Conservation (phyloP, 2,797 vertebrate species). For the Aplochiton taeniatus region DNA sequence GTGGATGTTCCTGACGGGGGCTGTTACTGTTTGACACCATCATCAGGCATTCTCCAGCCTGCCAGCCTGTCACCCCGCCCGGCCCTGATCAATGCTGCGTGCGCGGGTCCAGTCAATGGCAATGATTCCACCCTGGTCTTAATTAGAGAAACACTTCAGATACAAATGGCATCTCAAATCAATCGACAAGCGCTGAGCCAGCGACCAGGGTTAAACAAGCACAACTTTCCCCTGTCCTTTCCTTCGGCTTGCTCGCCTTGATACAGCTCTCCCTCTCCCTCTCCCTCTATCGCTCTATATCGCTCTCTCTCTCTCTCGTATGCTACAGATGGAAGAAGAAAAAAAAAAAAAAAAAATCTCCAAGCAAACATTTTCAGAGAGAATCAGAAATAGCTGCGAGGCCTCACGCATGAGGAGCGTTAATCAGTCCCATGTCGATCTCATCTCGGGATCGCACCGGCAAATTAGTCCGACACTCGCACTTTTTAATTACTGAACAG, state of each 20-base stretch:
- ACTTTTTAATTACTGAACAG: conserved; percentile 63
- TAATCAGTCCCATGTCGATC: conserved; percentile 61
- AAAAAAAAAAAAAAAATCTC: conserved; percentile 48
- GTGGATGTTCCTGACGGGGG: conserved; percentile 9
- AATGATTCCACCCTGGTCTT: conserved; percentile 93
- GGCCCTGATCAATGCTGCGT: conserved; percentile 86
- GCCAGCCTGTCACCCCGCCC: conserved; percentile 72
- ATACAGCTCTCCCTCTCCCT: not conserved
- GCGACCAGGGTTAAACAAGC: conserved; percentile 45
- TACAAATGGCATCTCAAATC: conserved; percentile 92
- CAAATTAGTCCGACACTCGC: conserved; percentile 64
- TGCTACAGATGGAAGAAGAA: too few relatives aligned
- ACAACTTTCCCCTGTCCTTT: conserved; percentile 74
- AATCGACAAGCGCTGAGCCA: conserved; percentile 78
- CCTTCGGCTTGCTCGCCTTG: not conserved
- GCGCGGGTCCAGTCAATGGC: conserved; percentile 89
- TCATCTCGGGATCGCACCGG: conserved; percentile 45
- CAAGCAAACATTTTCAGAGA: conserved; percentile 63
- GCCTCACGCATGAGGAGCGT: conserved; percentile 51
- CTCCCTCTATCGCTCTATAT: conserved; percentile 1
- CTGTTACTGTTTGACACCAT: conserved; percentile 38
- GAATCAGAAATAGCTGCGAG: conserved; percentile 56
- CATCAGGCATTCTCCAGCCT: conserved; percentile 49
- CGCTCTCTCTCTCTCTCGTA: conserved; percentile 6
- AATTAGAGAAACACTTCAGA: conserved; percentile 97